Evolutionary conservation across 2,797 vertebrate genomes (phyloP), one percentile per base, ranked within the genome.

Genomic region (Champsocephalus esox): DNA sequence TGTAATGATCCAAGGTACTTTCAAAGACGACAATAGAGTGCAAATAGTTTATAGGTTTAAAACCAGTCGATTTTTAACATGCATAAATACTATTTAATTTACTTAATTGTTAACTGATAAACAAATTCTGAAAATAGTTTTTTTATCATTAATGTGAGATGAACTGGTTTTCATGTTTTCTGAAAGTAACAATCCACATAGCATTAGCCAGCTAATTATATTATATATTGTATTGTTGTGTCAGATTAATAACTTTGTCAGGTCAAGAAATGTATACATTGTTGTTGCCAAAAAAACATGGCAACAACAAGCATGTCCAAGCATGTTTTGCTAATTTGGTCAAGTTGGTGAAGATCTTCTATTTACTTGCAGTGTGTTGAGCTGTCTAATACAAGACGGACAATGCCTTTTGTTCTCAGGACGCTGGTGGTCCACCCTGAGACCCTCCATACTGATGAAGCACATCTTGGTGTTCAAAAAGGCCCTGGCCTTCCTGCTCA

Each of bases 381-480:
- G 28, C 28, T 24, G 28, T 28, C 3, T 28, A 28, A 28, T 28
- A 28, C 28, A 28, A 28, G 28, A 28, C 28, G 28, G 28, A 28
- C 28, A 34, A 34, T 34, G 34, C 34, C 41, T 49, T 75, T 57
- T 66, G 17, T 21, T 32, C 21, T 73, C 57, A 95, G 94, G 50
- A 74, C 44, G 45, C 13, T 79, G 41, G 73, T 95, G 90, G 92
- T 84, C 91, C 9, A 90, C 88, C 21, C 49, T 95, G 87, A 45
- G 85, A 2, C 69, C 85, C 9, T 13, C 19, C 46, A 63, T 90
- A 16, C 75, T 94, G 61, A 79, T n/a, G 56, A 93, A 79, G 41
- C 93, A 94, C 77, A 91, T 95, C 77, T 3, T 70, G 61, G 88
- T 89, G 83, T 95, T 94, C 80, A 94, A 70, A 70, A 82, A 88